Conservation (phyloP, 2,113 vertebrate genomes). For the Thunnus thynnus region DNA sequence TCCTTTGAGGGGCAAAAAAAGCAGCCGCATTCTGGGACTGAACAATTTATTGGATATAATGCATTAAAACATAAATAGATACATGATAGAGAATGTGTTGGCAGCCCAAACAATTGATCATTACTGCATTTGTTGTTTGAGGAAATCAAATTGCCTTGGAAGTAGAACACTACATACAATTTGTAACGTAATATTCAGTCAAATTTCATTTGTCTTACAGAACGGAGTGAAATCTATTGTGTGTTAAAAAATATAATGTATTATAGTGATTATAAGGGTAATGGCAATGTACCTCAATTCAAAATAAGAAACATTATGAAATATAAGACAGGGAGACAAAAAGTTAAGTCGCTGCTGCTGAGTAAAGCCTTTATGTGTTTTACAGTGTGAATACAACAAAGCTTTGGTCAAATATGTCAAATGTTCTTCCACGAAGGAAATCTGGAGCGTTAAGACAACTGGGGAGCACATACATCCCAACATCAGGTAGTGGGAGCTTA, state of each 20-base stretch:
- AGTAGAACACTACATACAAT: not conserved
- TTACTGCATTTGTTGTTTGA: not conserved
- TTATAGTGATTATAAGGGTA: not conserved
- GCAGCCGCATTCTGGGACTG: slow-evolving; percentile 29
- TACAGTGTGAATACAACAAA: slow-evolving; percentile 17
- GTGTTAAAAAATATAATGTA: slow-evolving; percentile 2
- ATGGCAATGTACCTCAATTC: not conserved
- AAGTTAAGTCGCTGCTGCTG: not conserved
- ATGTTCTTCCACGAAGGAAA: slow-evolving; percentile 18
- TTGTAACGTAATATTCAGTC: slow-evolving; percentile 21
- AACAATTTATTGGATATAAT: slow-evolving; percentile 62
- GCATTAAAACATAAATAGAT: slow-evolving; percentile 55
- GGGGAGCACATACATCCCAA: not conserved
- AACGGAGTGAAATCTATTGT: slow-evolving; percentile 1
- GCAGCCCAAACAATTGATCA: slow-evolving; percentile 1
- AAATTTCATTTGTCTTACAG: not conserved
- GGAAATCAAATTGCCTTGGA: not conserved
- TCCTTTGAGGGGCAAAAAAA: slow-evolving; percentile 23
- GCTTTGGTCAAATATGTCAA: slow-evolving; percentile 61
- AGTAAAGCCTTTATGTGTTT: slow-evolving; percentile 2
- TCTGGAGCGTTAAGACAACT: slow-evolving; percentile 33
- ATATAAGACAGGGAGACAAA: not conserved
- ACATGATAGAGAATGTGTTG: slow-evolving; percentile 8
- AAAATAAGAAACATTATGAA: slow-evolving; percentile 22
- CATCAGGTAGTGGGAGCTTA: not conserved